Base-by-base conservation (phyloP, 2,113 vertebrate species). In the Emydura subglobosa region DNA sequence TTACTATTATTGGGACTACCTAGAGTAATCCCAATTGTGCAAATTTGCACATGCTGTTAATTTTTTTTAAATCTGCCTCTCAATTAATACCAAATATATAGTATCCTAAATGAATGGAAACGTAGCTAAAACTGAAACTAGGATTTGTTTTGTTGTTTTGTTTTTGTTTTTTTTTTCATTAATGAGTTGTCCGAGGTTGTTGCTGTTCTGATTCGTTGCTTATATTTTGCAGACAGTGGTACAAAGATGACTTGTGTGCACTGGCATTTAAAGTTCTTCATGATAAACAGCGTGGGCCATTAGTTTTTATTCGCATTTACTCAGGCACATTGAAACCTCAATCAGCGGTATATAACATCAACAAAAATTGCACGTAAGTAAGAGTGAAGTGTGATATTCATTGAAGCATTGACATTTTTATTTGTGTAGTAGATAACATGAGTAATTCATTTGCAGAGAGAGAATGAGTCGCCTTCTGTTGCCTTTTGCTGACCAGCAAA, bases 201-300 rank as follows among this genome's bases (percentile, higher is more conserved):
- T 13, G 49, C 21, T 85, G 4, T 3, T 76, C 94, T 93, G 81
- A 92, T 29, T 85, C 93, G 11, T 94, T 83, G 6, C 53, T 94
- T 94, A 97, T 91, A 47, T 91, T 96, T 96, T 96, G 7, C 95
- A 99, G 99, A 82, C 98, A 98, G 1, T 99, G 99, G 99, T 99
- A 99, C 96, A 97, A 99, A 59, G 99, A 98, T 54, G 99, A 99
- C 92, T 90, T 99, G 51, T 99, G 99, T 93, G 99, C 99, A 6
- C 87, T 99, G 95, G 99, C 99, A 2, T 99, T 99, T 97, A 99
- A 99, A 98, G 99, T 99, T 95, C 96, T 99, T 55, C 99, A 99
- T 42, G 99, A 99, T 97, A 99, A 99, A 97, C 99, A 99, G 96
- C 99, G 99, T 5, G 99, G 99, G 29, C 99, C 99, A 7, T 93